Evolutionary conservation across 2,888 invertebrate genomes (phyloP).

Genomic region (Poecilus cupreus): DNA sequence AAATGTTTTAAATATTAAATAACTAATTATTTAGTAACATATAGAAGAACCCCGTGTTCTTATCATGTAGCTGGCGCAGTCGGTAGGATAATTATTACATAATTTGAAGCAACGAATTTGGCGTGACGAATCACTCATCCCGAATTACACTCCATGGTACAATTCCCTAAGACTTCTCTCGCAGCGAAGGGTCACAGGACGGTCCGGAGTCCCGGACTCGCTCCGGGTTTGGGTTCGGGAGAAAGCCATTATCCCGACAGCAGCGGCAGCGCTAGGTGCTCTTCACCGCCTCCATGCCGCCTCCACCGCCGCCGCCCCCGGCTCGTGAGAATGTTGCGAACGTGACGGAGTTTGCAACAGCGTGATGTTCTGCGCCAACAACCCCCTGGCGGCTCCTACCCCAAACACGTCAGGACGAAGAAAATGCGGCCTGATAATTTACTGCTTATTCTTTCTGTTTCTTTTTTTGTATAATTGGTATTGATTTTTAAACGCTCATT

Average conservation of each 20-base stretch:
- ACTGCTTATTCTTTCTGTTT: slow-evolving; percentile 43
- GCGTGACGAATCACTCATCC: too few species aligned
- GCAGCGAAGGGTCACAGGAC: not conserved
- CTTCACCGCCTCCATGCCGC: not conserved
- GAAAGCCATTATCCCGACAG: slow-evolving; percentile 45
- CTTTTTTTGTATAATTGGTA: slow-evolving; percentile 18
- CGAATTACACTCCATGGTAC: not conserved
- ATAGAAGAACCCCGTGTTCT: too few species aligned
- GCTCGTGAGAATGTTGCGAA: slow-evolving; percentile 44
- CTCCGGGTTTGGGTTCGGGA: slow-evolving; percentile 19
- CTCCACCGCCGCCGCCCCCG: not conserved
- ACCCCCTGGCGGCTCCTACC: not conserved
- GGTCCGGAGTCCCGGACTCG: not conserved
- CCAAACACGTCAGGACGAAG: not conserved
- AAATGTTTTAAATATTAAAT: too few species aligned
- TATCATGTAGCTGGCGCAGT: too few species aligned
- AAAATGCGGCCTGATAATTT: slow-evolving; percentile 25
- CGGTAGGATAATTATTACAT: too few species aligned
- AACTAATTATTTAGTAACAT: too few species aligned
- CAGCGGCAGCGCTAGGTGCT: not conserved
- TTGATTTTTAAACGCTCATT: not conserved
- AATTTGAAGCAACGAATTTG: too few species aligned
- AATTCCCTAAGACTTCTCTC: not conserved
- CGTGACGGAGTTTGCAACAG: slow-evolving; percentile 46
- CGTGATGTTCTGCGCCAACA: not conserved